phyloP scores from a whole-genome alignment of 2,888 invertebrate genomes.

The Busseola fusca region DNA sequence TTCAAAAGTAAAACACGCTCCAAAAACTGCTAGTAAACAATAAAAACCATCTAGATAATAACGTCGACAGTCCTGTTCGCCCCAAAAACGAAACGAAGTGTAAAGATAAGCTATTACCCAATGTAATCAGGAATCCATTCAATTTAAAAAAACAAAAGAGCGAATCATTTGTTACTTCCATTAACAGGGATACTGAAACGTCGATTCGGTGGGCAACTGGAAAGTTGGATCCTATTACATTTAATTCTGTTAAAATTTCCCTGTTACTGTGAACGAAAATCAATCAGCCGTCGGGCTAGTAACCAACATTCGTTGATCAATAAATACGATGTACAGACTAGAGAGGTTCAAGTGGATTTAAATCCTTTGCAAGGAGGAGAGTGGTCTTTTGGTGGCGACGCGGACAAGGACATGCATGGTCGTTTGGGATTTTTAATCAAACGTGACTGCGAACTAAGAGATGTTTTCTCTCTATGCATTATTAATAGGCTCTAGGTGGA shows the following conservation, averaged over 20 bases:
- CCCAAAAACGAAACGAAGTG: conserved; percentile 48
- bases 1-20: conserved; percentile 8
- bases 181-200: conserved; percentile 52
- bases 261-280: conserved; percentile 42
- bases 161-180: conserved; percentile 59
- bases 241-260: conserved; percentile 54
- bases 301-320: conserved; percentile 40
- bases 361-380: conserved; percentile 11
- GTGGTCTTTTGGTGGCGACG: conserved; percentile 8
- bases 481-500: neutral
- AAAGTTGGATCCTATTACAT: conserved; percentile 52
- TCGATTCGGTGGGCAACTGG: conserved; percentile 54
- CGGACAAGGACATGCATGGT: too few species aligned
- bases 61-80: conserved; percentile 41
- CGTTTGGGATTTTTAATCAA: conserved; percentile 24
- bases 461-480: neutral
- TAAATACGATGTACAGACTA: conserved; percentile 13
- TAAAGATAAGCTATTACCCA: conserved; percentile 59
- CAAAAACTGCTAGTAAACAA: conserved; percentile 34
- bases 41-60: conserved; percentile 45
- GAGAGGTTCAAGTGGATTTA: conserved; percentile 9
- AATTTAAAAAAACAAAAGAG: conserved; percentile 60
- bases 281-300: conserved; percentile 42
- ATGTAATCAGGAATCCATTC: conserved; percentile 61
- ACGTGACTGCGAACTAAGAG: neutral